A percentile compares a stretch with the other conserved stretches of the same genome.
phyloP scores from a whole-genome alignment of 2,888 invertebrate genomes.

The Sisyra terminalis region DNA sequence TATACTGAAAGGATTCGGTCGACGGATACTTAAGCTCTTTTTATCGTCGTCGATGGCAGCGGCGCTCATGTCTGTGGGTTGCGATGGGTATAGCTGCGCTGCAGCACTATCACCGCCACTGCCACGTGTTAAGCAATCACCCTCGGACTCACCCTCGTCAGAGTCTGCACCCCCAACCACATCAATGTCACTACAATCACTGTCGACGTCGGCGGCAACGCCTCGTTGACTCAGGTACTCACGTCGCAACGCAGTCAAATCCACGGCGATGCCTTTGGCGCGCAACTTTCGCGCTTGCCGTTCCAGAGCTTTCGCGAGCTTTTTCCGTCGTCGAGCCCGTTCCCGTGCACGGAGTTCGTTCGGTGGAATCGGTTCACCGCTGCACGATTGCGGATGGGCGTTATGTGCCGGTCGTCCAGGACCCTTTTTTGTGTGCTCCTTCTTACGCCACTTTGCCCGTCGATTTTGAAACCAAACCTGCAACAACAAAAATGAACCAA shows the following conservation, averaged over 20 bases:
- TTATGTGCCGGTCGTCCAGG: constrained; percentile 97
- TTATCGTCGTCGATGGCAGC: constrained; percentile 27
- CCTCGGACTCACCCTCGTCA: constrained; percentile 55
- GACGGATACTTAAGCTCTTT: constrained; percentile 33
- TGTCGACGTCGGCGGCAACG: constrained; percentile 40
- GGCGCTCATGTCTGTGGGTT: constrained; percentile 16
- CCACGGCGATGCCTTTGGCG: constrained; percentile 74
- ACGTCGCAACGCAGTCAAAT: constrained; percentile 65
- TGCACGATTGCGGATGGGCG: constrained; percentile 94
- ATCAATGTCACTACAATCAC: constrained; percentile 62
- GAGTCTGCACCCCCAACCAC: constrained; percentile 65
- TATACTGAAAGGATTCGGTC: constrained; percentile 76
- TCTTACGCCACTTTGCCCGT: constrained; percentile 97
- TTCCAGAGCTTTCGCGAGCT: constrained; percentile 80
- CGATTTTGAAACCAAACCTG: constrained; percentile 99
- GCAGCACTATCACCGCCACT: constrained; percentile 17
- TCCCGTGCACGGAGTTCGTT: constrained; percentile 75
- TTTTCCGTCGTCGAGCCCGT: constrained; percentile 76
- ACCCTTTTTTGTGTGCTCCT: constrained; percentile 97
- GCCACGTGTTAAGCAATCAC: constrained; percentile 37
- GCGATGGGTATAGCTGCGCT: constrained; percentile 12
- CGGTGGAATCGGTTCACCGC: constrained; percentile 91
- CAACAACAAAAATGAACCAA: not conserved
- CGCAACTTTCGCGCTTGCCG: constrained; percentile 83
- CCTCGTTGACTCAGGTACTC: constrained; percentile 73